A percentile compares a stretch with the other conserved stretches of the same genome.
phyloP scores from a whole-genome alignment of 2,888 invertebrate genomes.

The Autographa gamma region DNA sequence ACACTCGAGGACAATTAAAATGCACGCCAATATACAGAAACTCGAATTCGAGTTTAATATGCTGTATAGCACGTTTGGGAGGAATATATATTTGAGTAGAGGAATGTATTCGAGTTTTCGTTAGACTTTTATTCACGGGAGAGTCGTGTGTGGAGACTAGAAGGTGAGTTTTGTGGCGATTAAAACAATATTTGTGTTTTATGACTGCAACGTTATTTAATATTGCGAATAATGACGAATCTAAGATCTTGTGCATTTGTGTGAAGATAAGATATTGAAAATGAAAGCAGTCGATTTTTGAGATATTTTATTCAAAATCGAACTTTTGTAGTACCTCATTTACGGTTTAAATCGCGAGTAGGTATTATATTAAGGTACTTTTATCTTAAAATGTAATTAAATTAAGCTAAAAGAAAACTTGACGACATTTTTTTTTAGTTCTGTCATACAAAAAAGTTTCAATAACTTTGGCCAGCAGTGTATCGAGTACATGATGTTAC shows the following conservation, averaged over 20 bases:
- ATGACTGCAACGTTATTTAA: neutral
- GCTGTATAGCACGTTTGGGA: slow-evolving; percentile 27
- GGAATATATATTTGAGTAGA: too few species aligned
- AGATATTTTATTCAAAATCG: too few species aligned
- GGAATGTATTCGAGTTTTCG: neutral
- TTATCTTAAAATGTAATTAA: too few species aligned
- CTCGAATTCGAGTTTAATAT: slow-evolving; percentile 15
- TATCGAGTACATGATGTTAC: neutral
- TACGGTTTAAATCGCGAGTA: too few species aligned
- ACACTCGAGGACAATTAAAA: slow-evolving; percentile 55
- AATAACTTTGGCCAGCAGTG: neutral
- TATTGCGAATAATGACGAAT: too few species aligned
- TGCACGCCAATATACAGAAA: slow-evolving; percentile 16
- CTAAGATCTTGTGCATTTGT: too few species aligned
- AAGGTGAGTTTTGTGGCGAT: neutral
- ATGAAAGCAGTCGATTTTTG: too few species aligned
- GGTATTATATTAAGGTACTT: too few species aligned
- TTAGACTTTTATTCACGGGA: neutral
- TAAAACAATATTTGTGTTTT: neutral
- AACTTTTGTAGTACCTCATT: too few species aligned
- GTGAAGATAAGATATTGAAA: too few species aligned
- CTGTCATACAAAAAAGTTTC: neutral
- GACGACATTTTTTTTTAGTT: too few species aligned
- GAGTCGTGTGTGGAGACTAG: neutral
- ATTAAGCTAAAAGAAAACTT: too few species aligned